Percentiles rank a stretch among this genome's conserved stretches.
Evolutionary conservation across 2,888 invertebrate genomes (phyloP).

Genomic region (Enoplolaimus lenunculus): DNA sequence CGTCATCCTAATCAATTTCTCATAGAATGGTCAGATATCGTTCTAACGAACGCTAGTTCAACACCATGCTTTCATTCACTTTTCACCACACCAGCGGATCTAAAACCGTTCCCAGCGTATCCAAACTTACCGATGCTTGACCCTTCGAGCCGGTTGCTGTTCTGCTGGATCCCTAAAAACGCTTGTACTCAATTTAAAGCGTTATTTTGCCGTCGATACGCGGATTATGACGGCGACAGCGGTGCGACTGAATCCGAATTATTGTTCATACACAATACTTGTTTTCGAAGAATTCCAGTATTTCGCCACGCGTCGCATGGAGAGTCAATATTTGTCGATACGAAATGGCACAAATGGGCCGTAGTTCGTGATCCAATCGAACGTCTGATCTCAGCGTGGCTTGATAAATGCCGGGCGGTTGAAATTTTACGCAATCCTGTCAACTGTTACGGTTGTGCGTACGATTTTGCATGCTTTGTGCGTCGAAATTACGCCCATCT

Average conservation of each 20-base stretch:
- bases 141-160: neutral
- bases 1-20: too few species aligned
- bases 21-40: too few species aligned
- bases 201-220: neutral
- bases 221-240: neutral
- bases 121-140: neutral
- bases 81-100: neutral
- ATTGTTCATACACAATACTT: neutral
- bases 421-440: neutral
- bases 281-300: neutral
- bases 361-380: too few species aligned
- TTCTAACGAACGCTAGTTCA: too few species aligned
- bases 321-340: neutral
- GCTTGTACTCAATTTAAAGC: constrained; percentile 11
- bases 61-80: too few species aligned
- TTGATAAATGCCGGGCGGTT: neutral
- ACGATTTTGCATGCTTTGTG: neutral
- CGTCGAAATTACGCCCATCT: neutral
- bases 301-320: neutral
- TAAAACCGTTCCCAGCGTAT: neutral
- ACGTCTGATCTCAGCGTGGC: neutral
- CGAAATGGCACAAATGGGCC: neutral
- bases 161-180: constrained; percentile 14
- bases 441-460: neutral
- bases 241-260: neutral